Conservation (phyloP, 2,888 invertebrate species). For the Caradrina kadenii region DNA sequence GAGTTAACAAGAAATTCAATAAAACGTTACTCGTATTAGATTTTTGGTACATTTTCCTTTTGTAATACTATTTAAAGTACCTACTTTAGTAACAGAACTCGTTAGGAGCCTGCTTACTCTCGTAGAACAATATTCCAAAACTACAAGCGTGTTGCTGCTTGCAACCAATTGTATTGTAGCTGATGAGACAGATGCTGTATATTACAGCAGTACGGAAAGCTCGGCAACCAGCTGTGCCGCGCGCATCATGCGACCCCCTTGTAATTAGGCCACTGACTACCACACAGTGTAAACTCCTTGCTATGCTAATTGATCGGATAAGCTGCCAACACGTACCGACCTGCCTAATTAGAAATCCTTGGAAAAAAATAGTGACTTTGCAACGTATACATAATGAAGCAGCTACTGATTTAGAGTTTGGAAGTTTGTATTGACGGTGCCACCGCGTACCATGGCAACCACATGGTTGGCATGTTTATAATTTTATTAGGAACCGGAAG, state of each 20-base stretch:
- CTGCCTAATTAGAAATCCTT: constrained; percentile 74
- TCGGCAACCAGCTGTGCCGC: constrained; percentile 61
- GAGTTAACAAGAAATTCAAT: neutral
- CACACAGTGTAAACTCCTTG: constrained; percentile 73
- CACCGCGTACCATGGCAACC: constrained; percentile 60
- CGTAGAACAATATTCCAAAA: constrained; percentile 17
- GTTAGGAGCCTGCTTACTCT: neutral
- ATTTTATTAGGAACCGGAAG: constrained; percentile 46
- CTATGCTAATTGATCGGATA: constrained; percentile 83
- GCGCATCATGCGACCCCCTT: constrained; percentile 59
- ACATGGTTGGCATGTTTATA: constrained; percentile 50
- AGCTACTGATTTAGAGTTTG: constrained; percentile 35
- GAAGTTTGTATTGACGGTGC: constrained; percentile 54
- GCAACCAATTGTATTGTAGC: constrained; percentile 22
- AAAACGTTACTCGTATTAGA: constrained; percentile 11
- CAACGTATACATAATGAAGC: constrained; percentile 62
- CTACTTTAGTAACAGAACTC: constrained; percentile 6
- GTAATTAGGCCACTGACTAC: constrained; percentile 72
- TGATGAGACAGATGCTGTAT: constrained; percentile 35
- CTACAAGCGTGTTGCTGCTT: constrained; percentile 10
- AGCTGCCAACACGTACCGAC: constrained; percentile 74
- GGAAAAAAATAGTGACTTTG: constrained; percentile 65
- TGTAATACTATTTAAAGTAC: constrained; percentile 1
- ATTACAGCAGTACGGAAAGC: constrained; percentile 40
- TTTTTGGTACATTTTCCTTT: constrained; percentile 23